Percentiles rank a stretch among this genome's conserved stretches.
Evolutionary conservation across 2,113 vertebrate genomes (phyloP).

Genomic region (Dipodomys ordii): DNA sequence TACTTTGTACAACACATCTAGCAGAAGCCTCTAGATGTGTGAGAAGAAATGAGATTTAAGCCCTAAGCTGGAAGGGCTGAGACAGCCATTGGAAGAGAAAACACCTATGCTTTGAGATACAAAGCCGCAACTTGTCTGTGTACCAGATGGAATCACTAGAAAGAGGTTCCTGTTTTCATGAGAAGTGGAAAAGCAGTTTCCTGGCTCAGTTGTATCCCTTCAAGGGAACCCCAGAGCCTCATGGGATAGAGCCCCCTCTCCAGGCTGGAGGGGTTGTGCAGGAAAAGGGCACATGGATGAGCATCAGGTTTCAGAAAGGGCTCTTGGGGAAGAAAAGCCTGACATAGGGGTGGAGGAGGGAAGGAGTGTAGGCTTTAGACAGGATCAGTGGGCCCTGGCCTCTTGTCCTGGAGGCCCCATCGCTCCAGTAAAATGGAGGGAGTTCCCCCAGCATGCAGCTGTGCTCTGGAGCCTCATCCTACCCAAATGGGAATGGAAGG

Average conservation of each 20-base stretch:
- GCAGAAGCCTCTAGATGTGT: background rate
- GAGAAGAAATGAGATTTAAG: background rate
- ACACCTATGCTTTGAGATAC: background rate
- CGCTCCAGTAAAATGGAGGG: background rate
- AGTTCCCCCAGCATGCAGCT: background rate
- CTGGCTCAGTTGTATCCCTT: background rate
- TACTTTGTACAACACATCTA: background rate
- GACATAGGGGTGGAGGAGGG: background rate
- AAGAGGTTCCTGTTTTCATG: background rate
- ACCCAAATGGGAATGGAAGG: background rate
- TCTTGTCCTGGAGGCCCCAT: too few species aligned
- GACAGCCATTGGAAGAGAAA: background rate
- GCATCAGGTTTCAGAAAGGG: background rate
- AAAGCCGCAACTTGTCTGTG: accelerated
- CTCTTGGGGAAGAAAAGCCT: background rate
- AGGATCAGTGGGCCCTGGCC: background rate
- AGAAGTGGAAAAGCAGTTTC: background rate
- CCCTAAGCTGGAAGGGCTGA: too few species aligned
- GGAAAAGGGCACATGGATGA: background rate
- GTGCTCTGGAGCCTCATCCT: background rate
- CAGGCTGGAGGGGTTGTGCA: background rate
- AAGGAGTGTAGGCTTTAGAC: background rate
- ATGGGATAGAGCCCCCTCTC: background rate
- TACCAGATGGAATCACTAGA: background rate
- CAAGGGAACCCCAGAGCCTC: background rate